Percentiles rank a stretch among this genome's conserved stretches.
These are phyloP conservation scores for Cotesia congregata DNA, from an alignment of 2,888 invertebrate genomes.

Conservation along the genomic window DNA sequence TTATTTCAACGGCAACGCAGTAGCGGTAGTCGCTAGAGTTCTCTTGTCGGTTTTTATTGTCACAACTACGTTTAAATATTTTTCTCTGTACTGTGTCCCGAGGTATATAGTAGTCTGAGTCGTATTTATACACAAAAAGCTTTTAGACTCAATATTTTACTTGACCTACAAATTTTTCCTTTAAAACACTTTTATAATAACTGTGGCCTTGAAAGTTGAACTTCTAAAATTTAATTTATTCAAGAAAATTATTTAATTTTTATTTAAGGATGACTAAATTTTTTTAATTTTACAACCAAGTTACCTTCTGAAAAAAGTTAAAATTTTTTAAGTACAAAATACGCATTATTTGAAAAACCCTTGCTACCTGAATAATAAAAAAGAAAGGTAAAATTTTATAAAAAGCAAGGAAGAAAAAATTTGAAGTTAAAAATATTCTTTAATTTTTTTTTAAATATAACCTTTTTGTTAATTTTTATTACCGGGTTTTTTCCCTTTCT, in stretches of 20 bases:
- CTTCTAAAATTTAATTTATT: neutral
- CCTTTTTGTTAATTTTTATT: neutral
- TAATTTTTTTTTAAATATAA: neutral
- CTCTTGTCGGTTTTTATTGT: conserved; percentile 1
- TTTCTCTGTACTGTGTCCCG: neutral
- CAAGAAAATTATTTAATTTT: neutral
- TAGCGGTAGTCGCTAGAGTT: conserved; percentile 49
- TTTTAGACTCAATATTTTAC: neutral
- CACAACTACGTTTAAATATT: neutral
- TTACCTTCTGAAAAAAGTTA: neutral
- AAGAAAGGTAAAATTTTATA: neutral
- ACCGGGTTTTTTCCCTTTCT: neutral
- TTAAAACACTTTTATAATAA: neutral
- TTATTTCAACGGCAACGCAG: conserved; percentile 59
- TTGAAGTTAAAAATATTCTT: neutral
- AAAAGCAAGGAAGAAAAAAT: neutral
- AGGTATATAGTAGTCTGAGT: no score
- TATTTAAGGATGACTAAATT: neutral
- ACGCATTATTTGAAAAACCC: neutral
- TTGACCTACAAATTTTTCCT: neutral
- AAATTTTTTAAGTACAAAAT: neutral
- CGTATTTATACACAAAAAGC: no score
- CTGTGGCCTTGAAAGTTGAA: neutral
- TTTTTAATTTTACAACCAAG: no score
- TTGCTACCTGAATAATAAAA: neutral